A percentile compares a stretch with the other conserved stretches of the same genome.
These are phyloP conservation scores for Balaeniceps rex DNA, from an alignment of 2,113 vertebrate species.

Conservation along the genomic window DNA sequence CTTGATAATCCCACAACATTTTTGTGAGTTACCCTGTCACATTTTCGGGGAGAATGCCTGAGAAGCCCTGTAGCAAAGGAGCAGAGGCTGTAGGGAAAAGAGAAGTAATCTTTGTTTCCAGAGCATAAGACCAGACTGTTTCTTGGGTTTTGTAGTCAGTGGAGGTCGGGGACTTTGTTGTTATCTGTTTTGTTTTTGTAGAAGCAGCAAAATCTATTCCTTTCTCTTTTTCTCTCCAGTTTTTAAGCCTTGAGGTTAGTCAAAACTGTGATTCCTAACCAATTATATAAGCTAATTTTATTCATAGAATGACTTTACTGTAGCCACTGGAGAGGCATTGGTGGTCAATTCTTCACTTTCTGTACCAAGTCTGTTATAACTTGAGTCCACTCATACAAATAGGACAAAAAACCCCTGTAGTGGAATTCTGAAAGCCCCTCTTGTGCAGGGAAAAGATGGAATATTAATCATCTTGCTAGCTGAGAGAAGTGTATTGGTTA, in stretches of 20 bases:
- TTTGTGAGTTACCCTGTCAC: not conserved
- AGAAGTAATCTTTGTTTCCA: not conserved
- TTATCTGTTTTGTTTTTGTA: not conserved
- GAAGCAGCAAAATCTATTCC: not conserved
- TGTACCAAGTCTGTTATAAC: not conserved
- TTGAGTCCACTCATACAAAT: not conserved
- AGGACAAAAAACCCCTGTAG: rapidly evolving
- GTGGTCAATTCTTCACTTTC: not conserved
- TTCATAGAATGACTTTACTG: not conserved
- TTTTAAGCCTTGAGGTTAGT: not conserved
- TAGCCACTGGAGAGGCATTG: not conserved
- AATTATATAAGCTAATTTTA: not conserved
- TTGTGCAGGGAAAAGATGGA: not conserved
- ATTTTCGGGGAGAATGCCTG: not conserved
- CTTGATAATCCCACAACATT: not conserved
- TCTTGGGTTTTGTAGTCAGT: not conserved
- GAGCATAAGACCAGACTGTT: not conserved
- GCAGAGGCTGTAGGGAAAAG: not conserved
- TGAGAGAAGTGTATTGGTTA: not conserved
- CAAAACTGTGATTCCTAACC: not conserved
- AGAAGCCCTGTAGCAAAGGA: not conserved
- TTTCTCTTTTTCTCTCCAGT: not conserved
- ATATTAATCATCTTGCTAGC: not conserved
- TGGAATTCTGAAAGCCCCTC: not conserved
- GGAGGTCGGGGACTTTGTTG: not conserved